Percentiles rank a stretch among this genome's conserved stretches.
phyloP scores from a whole-genome alignment of 2,888 invertebrate species.

The Syritta pipiens region DNA sequence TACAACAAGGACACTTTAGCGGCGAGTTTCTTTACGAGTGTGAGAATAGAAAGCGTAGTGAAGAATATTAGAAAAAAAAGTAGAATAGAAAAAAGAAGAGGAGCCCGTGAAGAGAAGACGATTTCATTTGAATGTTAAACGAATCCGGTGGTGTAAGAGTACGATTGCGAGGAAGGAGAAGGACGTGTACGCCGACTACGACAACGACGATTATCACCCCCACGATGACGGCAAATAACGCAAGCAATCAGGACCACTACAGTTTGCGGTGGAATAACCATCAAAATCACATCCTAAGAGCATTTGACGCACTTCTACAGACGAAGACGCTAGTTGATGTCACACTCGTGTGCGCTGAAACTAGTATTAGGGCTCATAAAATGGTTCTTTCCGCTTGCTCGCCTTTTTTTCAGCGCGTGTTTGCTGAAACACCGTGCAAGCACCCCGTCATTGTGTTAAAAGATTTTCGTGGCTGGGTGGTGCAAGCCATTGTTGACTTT shows the following conservation, averaged over 20 bases:
- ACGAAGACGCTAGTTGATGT: slow-evolving; percentile 94
- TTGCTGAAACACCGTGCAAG: slow-evolving; percentile 94
- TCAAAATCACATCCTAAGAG: slow-evolving; percentile 91
- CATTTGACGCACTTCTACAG: slow-evolving; percentile 93
- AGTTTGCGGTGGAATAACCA: slow-evolving; percentile 97
- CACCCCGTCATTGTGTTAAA: slow-evolving; percentile 95
- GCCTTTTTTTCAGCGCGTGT: slow-evolving; percentile 93
- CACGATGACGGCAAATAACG: slow-evolving; percentile 74
- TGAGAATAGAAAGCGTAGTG: slow-evolving; percentile 56
- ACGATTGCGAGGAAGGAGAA: slow-evolving; percentile 64
- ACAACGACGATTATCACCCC: slow-evolving; percentile 54
- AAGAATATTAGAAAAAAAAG: slow-evolving; percentile 49
- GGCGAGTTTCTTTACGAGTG: slow-evolving; percentile 42
- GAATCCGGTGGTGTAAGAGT: slow-evolving; percentile 75
- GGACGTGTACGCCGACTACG: slow-evolving; percentile 64
- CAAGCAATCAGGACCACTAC: slow-evolving; percentile 87
- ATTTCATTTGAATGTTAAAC: slow-evolving; percentile 76
- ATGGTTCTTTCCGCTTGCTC: slow-evolving; percentile 94
- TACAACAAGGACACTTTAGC: slow-evolving; percentile 65
- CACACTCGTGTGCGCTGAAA: slow-evolving; percentile 92
- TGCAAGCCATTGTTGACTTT: slow-evolving; percentile 93
- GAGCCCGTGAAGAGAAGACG: slow-evolving; percentile 42
- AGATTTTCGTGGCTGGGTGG: slow-evolving; percentile 93
- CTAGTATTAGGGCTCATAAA: slow-evolving; percentile 92
- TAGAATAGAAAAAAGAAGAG: slow-evolving; percentile 14